Base-by-base conservation (phyloP, 2,113 vertebrate genomes). In the Todiramphus saurophagus region DNA sequence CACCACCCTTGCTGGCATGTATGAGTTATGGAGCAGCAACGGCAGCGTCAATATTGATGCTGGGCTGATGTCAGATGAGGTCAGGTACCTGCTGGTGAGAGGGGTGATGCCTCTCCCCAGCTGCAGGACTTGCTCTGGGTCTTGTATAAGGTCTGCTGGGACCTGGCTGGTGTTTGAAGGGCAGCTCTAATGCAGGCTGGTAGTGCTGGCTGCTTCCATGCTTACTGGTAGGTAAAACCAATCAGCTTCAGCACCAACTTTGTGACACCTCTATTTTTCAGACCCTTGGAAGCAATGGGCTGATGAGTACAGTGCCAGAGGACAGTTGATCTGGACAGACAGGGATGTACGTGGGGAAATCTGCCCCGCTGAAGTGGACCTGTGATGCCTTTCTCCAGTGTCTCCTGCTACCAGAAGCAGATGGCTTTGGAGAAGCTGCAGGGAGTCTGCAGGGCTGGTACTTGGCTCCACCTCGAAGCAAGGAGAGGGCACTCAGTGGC, bases 101-200 rank as follows among this genome's bases (percentile, higher is more conserved):
- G 33, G 31, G 16, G 13, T 0, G 3, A 7, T 37, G 44, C n/a
- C 33, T 50, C 37, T 20, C 76, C 76, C 28, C 28, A 11, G 20
- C 50, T 20, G 19, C 1, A 13, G 37, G 58, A 12, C 39, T 19
- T 5, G 27, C 2, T 2, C 1, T 4, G 16, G 31, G 27, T n/a
- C 48, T 39, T 19, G 17, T 23, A 48, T 2, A 9, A 48, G 72
- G 28, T 27, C 23, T 46, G 56, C 44, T 28, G 14, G 68, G 27
- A 5, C 28, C 33, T 11, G 59, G 13, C 39, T 68, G 76, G 16
- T 17, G n/a, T 27, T 35, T 27, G 62, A 24, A 13, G 48, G 16
- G 27, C 1, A 0, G 35, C 37, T 76, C 44, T 56, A 4, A 15
- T 3, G 2, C 39, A 3, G 27, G 14, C 31, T 3, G 7, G 31